These are phyloP conservation scores for Brachionus sp. DNA, from an alignment of 1,140 invertebrate genomes.

Conservation along the genomic window DNA sequence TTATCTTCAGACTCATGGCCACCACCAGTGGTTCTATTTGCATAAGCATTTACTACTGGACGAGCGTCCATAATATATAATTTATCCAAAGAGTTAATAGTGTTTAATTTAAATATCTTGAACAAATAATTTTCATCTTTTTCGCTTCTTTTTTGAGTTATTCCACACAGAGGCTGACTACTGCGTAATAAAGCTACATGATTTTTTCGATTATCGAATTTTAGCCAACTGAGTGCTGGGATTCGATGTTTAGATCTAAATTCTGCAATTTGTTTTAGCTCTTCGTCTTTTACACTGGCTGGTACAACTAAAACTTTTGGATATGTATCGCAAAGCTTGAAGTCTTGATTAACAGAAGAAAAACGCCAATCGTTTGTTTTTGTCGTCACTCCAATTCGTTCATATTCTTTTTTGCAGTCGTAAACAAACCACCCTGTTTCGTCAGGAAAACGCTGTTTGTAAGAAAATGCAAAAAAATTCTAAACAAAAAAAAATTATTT, in stretches of 20 bases:
- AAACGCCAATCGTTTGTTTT: slow-evolving; percentile 16
- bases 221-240: slow-evolving; percentile 82
- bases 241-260: slow-evolving; percentile 81
- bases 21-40: slow-evolving; percentile 94
- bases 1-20: slow-evolving; percentile 98
- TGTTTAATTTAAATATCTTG: slow-evolving; percentile 51
- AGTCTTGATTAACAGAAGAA: neutral
- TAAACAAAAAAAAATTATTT: neutral
- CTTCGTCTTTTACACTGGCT: slow-evolving; percentile 74
- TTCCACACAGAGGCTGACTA: slow-evolving; percentile 86
- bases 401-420: slow-evolving; percentile 33
- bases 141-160: slow-evolving; percentile 81
- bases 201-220: slow-evolving; percentile 70
- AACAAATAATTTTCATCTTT: slow-evolving; percentile 83
- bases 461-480: slow-evolving; percentile 39
- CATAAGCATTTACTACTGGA: slow-evolving; percentile 84
- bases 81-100: slow-evolving; percentile 26
- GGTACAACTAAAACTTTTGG: slow-evolving; percentile 83
- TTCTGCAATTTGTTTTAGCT: slow-evolving; percentile 73
- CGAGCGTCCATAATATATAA: slow-evolving; percentile 21
- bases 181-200: slow-evolving; percentile 77
- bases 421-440: slow-evolving; percentile 40
- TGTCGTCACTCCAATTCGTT: neutral
- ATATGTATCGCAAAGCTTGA: slow-evolving; percentile 72
- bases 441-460: neutral